Percentiles rank a stretch among this genome's conserved stretches.
phyloP scores from a whole-genome alignment of 2,888 invertebrate species.

The Idaea biselata region DNA sequence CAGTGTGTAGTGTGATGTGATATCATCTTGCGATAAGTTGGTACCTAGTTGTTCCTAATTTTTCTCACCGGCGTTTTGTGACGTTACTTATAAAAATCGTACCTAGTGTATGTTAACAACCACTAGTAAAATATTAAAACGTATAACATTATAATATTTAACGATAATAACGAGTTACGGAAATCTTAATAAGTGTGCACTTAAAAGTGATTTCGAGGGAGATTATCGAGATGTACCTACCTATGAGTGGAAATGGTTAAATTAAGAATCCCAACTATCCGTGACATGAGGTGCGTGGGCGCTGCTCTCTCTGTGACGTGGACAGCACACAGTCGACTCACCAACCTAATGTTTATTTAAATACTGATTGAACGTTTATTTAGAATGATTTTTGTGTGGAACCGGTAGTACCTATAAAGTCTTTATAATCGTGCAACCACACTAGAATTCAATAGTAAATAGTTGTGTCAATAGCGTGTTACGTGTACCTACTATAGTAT shows the following conservation, averaged over 20 bases:
- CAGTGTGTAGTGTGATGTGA: too few species aligned
- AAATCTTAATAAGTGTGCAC: slow-evolving; percentile 21
- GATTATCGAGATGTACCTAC: slow-evolving; percentile 20
- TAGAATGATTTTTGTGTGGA: too few species aligned
- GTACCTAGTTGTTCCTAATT: background rate
- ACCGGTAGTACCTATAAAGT: too few species aligned
- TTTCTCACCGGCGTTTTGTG: background rate
- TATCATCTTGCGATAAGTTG: background rate
- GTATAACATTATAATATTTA: slow-evolving; percentile 9
- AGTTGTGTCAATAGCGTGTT: too few species aligned
- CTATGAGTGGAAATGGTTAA: slow-evolving; percentile 26
- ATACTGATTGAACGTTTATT: background rate
- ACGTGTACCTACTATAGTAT: too few species aligned
- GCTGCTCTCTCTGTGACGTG: background rate
- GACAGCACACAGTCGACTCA: background rate
- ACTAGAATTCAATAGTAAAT: too few species aligned
- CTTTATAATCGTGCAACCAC: too few species aligned
- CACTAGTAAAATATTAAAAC: too few species aligned
- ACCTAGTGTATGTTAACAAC: background rate
- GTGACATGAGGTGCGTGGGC: slow-evolving; percentile 13
- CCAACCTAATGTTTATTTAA: background rate
- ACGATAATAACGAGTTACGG: slow-evolving; percentile 24
- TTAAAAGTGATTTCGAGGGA: slow-evolving; percentile 24
- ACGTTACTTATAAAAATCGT: background rate
- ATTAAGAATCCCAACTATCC: slow-evolving; percentile 26